Base-by-base conservation (phyloP, 2,888 invertebrate species). In the Chloromyia formosa region DNA sequence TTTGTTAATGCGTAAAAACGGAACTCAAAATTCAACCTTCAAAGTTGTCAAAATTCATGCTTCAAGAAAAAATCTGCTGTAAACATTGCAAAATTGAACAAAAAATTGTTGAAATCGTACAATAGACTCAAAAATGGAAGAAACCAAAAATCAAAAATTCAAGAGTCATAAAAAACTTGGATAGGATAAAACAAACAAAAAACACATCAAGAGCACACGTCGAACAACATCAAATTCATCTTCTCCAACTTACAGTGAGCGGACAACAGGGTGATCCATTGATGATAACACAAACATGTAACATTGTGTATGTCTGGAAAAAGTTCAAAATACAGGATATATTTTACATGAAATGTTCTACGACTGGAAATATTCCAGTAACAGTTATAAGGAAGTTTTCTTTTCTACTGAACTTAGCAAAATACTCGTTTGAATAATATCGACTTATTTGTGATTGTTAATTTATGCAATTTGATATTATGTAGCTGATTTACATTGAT, bases 211-310 rank as follows among this genome's bases (percentile, higher is more conserved):
- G 9, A 68, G 10, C 56, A 66, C 66, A 23, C 56, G 14, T 56
- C 54, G 54, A 69, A 49, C 49, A 49, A 49, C 20, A 69, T 20
- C 10, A 54, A 56, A 73, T 61, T 49, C 18, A 72, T 40, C 42
- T 35, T 68, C 69, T 35, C 18, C 35, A 80, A 91, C 91, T 91
- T 91, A 91, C 91, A 81, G 90, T 87, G 81, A 92, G 91, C 78
- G 93, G 92, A 89, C 94, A 94, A 90, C 94, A 94, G 80, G 91
- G 92, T 81, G 90, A 90, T 86, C 92, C 93, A 91, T 93, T 93
- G 88, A 93, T 91, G 83, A 90, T 86, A 83, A 93, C 93, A 88
- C 94, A 95, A 85, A 94, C 94, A 87, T 95, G 94, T 80, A 95
- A 90, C 85, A 94, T 93, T 82, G 94, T 94, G 89, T 95, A 95